phyloP scores from a whole-genome alignment of 64 coral and sea anemone species.

The Acropora tenuis region DNA sequence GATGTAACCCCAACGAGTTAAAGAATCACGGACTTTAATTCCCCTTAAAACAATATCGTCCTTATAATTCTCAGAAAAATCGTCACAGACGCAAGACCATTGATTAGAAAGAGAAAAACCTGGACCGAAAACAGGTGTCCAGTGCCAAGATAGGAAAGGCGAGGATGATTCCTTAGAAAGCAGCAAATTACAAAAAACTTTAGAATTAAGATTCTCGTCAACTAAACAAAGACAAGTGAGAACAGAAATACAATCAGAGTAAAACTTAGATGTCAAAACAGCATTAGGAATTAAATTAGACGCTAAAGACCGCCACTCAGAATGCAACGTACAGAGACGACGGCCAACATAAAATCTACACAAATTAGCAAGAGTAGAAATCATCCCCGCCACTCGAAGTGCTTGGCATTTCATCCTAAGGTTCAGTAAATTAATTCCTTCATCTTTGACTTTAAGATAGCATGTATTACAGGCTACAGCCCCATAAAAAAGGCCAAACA shows the following conservation, averaged over 20 bases:
- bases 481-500: slow-evolving; percentile 25
- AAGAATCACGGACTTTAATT: too few relatives aligned
- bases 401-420: neutral
- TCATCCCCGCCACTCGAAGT: too few relatives aligned
- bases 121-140: too few relatives aligned
- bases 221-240: neutral
- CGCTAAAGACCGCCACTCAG: neutral
- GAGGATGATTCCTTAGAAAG: neutral
- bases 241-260: neutral
- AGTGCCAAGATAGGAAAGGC: too few relatives aligned
- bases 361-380: neutral
- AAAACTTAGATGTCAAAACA: neutral
- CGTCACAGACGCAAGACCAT: too few relatives aligned
- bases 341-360: neutral
- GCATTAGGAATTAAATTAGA: neutral
- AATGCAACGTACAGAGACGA: neutral
- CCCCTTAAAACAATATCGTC: too few relatives aligned
- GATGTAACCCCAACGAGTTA: too few relatives aligned
- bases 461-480: neutral
- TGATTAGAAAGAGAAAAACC: too few relatives aligned
- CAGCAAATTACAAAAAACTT: neutral
- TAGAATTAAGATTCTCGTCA: neutral
- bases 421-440: neutral
- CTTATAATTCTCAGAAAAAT: too few relatives aligned
- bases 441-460: neutral